Percentiles rank a stretch among this genome's conserved stretches.
These are phyloP conservation scores for Sebastes paucispinis DNA, from an alignment of 2,797 vertebrate genomes.

Conservation along the genomic window DNA sequence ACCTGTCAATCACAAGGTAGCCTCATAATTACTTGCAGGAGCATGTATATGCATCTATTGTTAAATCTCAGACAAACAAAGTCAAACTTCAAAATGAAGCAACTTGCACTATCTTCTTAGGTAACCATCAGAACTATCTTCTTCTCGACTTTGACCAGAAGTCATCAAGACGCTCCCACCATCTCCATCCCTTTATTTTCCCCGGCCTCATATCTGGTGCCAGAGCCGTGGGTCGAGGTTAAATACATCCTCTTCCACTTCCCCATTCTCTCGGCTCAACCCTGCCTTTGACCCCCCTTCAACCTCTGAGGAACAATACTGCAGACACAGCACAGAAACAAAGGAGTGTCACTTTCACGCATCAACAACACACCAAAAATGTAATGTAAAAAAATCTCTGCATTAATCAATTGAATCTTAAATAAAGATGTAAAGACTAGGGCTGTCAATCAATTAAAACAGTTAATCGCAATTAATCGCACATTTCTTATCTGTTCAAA, in stretches of 20 bases:
- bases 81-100: too few species aligned
- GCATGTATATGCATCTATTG: too few species aligned
- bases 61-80: too few species aligned
- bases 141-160: not conserved
- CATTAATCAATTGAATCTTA: not conserved
- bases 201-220: not conserved
- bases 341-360: not conserved
- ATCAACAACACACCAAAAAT: not conserved
- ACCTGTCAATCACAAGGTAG: too few species aligned
- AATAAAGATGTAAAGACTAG: not conserved
- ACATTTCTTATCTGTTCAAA: too few species aligned
- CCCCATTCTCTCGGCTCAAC: slow-evolving; percentile 29
- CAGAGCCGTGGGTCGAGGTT: slow-evolving; percentile 3
- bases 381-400: not conserved
- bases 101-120: too few species aligned
- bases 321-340: slow-evolving; percentile 13
- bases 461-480: too few species aligned
- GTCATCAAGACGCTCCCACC: not conserved
- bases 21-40: too few species aligned
- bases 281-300: slow-evolving; percentile 31
- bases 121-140: not conserved
- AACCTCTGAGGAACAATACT: slow-evolving; percentile 6
- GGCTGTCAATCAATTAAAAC: too few species aligned
- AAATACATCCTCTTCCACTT: slow-evolving; percentile 62
- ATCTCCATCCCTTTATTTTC: not conserved